Evolutionary conservation across 2,797 vertebrate genomes (phyloP).

Genomic region (Takifugu ocellatus): DNA sequence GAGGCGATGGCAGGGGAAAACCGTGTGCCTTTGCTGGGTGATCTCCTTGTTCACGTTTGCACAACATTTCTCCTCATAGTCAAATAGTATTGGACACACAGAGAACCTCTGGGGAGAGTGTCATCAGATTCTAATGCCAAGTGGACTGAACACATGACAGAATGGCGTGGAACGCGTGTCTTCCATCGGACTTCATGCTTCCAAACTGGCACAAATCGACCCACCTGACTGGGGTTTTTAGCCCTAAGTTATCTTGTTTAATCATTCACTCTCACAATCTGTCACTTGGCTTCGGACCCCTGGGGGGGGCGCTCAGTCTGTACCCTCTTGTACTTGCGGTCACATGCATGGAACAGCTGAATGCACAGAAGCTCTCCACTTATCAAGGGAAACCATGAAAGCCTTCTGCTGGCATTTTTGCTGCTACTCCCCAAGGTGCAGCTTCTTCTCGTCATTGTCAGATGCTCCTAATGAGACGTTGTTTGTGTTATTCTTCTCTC

Average conservation of each 20-base stretch:
- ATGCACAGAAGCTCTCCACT: slow-evolving; percentile 48
- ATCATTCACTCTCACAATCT: slow-evolving; percentile 69
- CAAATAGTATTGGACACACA: neutral
- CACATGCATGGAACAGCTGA: slow-evolving; percentile 58
- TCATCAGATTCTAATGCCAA: no score
- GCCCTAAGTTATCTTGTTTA: slow-evolving; percentile 52
- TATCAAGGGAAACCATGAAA: slow-evolving; percentile 46
- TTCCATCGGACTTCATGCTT: neutral
- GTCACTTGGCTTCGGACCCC: slow-evolving; percentile 47
- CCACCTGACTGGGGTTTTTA: slow-evolving; percentile 37
- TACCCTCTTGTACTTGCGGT: slow-evolving; percentile 41
- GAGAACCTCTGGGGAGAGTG: neutral
- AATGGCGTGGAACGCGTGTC: no score
- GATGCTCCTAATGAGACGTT: slow-evolving; percentile 7
- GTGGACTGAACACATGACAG: no score
- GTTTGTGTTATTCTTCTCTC: slow-evolving; percentile 9
- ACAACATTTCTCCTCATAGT: neutral
- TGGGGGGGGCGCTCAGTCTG: slow-evolving; percentile 37
- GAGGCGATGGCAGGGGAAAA: neutral
- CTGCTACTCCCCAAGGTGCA: slow-evolving; percentile 17
- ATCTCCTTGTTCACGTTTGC: neutral
- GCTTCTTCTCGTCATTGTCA: slow-evolving; percentile 12
- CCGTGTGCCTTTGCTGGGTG: neutral
- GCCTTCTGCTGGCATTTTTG: slow-evolving; percentile 26
- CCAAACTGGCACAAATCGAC: slow-evolving; percentile 7